Conservation (phyloP, 2,113 vertebrate genomes). For the Ceyx margarethae region DNA sequence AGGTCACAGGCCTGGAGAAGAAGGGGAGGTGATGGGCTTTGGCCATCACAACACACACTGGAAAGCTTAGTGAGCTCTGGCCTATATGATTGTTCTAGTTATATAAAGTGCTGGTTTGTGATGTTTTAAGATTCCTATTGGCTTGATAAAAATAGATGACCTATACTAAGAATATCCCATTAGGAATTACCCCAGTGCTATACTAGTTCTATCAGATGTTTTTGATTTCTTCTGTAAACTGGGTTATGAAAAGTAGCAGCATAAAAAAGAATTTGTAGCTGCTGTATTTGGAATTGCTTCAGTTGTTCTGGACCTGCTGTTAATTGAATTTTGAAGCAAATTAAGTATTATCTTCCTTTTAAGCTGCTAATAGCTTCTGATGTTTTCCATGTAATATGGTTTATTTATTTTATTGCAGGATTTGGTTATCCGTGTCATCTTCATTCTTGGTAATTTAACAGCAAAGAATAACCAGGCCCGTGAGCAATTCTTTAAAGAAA, state of each 20-base stretch:
- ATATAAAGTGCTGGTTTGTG: constrained; percentile 9
- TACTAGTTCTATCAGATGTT: neutral
- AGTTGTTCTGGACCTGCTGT: neutral
- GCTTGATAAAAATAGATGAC: constrained; percentile 38
- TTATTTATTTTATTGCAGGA: constrained; percentile 77
- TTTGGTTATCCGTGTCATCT: constrained; percentile 87
- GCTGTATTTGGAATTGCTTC: neutral
- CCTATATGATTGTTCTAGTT: constrained; percentile 1
- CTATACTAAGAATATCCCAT: neutral
- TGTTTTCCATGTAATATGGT: neutral
- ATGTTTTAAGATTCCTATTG: constrained; percentile 10
- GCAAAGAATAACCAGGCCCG: constrained; percentile 80
- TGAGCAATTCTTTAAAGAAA: constrained; percentile 77
- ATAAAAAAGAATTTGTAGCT: neutral
- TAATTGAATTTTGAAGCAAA: constrained; percentile 18
- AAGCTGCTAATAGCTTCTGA: neutral
- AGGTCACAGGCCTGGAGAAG: neutral
- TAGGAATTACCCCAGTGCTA: neutral
- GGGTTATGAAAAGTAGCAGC: neutral
- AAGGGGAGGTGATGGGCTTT: neutral
- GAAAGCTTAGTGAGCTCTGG: neutral
- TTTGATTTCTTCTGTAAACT: neutral
- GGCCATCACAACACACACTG: neutral
- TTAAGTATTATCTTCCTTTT: neutral
- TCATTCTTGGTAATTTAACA: constrained; percentile 92